Conservation (phyloP, 2,797 vertebrate genomes). For the Platyrinchus mystaceus region DNA sequence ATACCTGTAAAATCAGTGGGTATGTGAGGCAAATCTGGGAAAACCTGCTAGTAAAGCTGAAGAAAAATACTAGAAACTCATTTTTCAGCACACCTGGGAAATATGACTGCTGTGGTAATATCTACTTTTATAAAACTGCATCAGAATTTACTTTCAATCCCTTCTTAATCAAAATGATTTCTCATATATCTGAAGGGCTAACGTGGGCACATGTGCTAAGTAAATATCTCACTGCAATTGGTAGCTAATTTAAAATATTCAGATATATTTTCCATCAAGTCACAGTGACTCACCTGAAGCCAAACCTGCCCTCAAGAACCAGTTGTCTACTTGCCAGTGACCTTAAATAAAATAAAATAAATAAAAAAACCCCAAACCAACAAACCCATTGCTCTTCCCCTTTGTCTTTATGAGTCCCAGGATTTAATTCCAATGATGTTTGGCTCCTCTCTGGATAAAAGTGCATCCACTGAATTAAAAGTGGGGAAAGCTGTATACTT, state of each 20-base stretch:
- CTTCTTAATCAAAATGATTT: slow-evolving; percentile 23
- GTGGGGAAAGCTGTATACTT: not conserved
- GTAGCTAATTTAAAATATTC: slow-evolving; percentile 22
- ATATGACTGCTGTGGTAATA: not conserved
- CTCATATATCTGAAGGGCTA: not conserved
- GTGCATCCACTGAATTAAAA: not conserved
- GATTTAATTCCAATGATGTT: not conserved
- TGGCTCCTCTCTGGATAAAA: not conserved
- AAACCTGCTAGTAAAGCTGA: not conserved
- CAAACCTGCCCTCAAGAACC: not conserved
- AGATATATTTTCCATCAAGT: not conserved
- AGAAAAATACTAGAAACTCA: not conserved
- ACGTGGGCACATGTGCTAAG: slow-evolving; percentile 3
- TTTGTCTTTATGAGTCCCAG: not conserved
- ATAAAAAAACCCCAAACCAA: too few species aligned
- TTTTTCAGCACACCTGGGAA: not conserved
- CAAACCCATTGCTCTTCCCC: fast-evolving
- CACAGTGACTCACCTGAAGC: not conserved
- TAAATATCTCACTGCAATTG: slow-evolving; percentile 15
- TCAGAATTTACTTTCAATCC: not conserved
- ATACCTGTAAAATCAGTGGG: not conserved
- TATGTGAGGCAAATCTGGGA: not conserved
- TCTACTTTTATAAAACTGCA: not conserved
- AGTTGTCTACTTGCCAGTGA: not conserved
- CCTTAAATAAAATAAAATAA: not conserved